These are phyloP conservation scores for Boleophthalmus pectinirostris DNA, from an alignment of 2,113 vertebrate species.

Conservation along the genomic window DNA sequence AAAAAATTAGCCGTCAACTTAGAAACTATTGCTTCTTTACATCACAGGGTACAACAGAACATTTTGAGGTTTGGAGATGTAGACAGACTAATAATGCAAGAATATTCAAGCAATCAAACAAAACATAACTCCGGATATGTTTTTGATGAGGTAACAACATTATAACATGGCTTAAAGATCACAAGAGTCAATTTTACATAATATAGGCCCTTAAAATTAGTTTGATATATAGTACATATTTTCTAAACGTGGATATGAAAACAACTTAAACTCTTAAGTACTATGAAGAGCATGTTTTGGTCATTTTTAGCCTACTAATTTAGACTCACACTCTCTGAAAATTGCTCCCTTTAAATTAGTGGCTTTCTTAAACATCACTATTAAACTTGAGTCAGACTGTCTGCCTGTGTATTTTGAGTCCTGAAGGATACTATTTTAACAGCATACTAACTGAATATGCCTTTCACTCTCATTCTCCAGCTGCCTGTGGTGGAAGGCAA, in stretches of 20 bases:
- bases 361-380: conserved; percentile 26
- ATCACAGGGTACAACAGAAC: too few species aligned
- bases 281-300: conserved; percentile 20
- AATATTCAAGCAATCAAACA: not conserved
- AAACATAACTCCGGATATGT: not conserved
- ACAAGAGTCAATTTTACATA: too few species aligned
- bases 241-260: not conserved
- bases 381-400: conserved; percentile 39
- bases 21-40: too few species aligned
- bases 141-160: too few species aligned
- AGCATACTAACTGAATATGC: conserved; percentile 7
- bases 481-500: not conserved
- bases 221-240: not conserved
- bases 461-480: conserved; percentile 1
- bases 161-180: too few species aligned
- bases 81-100: too few species aligned
- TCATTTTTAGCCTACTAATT: conserved; percentile 33
- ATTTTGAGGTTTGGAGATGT: too few species aligned
- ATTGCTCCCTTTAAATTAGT: conserved; percentile 35
- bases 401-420: conserved; percentile 17
- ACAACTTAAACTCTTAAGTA: conserved; percentile 14
- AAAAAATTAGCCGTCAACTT: too few species aligned
- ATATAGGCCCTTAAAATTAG: not conserved
- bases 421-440: conserved; percentile 34
- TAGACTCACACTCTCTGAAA: conserved; percentile 20